Conservation (phyloP, 2,888 invertebrate genomes). For the Dicycla oo region DNA sequence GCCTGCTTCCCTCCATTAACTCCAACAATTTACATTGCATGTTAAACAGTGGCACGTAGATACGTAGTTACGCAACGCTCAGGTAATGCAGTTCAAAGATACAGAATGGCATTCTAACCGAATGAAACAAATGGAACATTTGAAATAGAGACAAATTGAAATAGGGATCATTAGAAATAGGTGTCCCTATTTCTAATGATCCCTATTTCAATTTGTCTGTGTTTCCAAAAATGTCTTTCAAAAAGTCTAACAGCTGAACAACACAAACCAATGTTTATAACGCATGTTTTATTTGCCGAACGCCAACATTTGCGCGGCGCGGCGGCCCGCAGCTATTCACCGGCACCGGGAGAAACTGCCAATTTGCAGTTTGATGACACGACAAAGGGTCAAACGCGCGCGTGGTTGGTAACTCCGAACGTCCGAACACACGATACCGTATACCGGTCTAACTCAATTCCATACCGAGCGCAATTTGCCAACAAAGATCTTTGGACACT, state of each 20-base stretch:
- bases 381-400: constrained; percentile 80
- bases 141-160: neutral
- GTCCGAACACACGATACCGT: constrained; percentile 65
- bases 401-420: constrained; percentile 50
- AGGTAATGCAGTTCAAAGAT: constrained; percentile 31
- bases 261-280: constrained; percentile 38
- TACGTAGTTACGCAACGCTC: constrained; percentile 23
- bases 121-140: neutral
- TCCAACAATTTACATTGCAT: constrained; percentile 60
- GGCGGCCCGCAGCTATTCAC: constrained; percentile 61
- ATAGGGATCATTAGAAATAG: neutral
- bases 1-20: constrained; percentile 54
- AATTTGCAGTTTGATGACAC: constrained; percentile 87
- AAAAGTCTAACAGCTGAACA: constrained; percentile 8
- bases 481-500: constrained; percentile 71
- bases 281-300: constrained; percentile 52
- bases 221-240: neutral
- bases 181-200: too few relatives aligned
- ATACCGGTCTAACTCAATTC: constrained; percentile 77
- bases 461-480: constrained; percentile 74
- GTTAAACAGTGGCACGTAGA: constrained; percentile 46
- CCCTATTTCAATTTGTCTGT: neutral
- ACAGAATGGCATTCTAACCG: neutral
- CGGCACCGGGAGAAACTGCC: constrained; percentile 75
- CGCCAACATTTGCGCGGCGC: constrained; percentile 49